Conservation (phyloP, 1,140 invertebrate species). For the Limonius californicus region DNA sequence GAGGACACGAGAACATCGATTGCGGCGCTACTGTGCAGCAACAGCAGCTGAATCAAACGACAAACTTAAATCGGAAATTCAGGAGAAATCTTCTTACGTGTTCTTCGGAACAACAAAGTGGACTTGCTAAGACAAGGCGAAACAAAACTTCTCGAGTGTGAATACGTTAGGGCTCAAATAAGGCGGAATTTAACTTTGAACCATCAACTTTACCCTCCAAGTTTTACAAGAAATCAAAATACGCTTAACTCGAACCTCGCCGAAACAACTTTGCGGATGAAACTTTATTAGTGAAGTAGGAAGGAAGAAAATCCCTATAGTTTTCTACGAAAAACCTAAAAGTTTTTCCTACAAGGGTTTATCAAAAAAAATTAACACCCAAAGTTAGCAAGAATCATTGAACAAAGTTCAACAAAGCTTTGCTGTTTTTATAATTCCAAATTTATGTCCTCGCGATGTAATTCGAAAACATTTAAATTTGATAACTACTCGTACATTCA, state of each 20-base stretch:
- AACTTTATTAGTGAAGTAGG: not conserved
- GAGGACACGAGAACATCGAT: not conserved
- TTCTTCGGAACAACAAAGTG: conserved; percentile 1
- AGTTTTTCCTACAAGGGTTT: no score
- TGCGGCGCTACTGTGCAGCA: not conserved
- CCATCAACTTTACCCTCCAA: not conserved
- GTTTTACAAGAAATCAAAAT: not conserved
- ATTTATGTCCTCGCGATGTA: no score
- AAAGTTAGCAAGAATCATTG: no score
- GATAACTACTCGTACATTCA: no score
- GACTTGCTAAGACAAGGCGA: not conserved
- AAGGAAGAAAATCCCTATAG: not conserved
- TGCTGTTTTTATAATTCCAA: no score
- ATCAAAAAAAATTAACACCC: no score
- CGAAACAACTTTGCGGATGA: not conserved
- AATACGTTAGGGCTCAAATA: not conserved
- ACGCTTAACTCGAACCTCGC: not conserved
- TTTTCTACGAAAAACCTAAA: no score
- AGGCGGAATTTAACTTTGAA: conserved; percentile 1
- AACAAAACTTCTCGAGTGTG: not conserved
- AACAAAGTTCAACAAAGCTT: no score
- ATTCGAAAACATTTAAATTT: no score
- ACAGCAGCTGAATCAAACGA: not conserved
- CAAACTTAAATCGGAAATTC: not conserved
- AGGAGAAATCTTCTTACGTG: conserved; percentile 1